phyloP scores from a whole-genome alignment of 2,888 invertebrate genomes.

The Thyatira batis region DNA sequence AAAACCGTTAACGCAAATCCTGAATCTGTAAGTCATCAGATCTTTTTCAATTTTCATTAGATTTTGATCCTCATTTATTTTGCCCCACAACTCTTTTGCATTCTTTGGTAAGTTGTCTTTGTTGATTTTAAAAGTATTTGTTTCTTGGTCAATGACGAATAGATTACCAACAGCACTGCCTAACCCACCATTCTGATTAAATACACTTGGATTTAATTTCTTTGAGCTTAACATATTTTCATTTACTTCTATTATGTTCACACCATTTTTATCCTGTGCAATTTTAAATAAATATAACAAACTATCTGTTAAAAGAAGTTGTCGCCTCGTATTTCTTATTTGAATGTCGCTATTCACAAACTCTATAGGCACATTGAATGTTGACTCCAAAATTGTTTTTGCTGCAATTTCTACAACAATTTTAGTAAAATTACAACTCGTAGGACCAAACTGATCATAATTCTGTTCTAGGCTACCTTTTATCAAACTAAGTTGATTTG shows the following conservation, averaged over 20 bases:
- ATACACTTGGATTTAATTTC: slow-evolving; percentile 27
- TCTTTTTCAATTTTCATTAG: background rate
- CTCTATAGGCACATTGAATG: slow-evolving; percentile 30
- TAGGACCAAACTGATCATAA: slow-evolving; percentile 19
- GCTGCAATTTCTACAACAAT: slow-evolving; percentile 28
- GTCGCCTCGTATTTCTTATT: slow-evolving; percentile 17
- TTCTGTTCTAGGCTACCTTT: slow-evolving; percentile 21
- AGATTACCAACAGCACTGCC: slow-evolving; percentile 47
- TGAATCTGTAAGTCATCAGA: background rate
- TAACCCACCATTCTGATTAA: slow-evolving; percentile 35
- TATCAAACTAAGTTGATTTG: slow-evolving; percentile 17
- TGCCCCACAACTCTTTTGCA: slow-evolving; percentile 28
- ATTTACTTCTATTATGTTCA: slow-evolving; percentile 15
- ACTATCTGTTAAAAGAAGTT: slow-evolving; percentile 19
- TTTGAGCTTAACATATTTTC: slow-evolving; percentile 27
- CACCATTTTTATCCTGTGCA: slow-evolving; percentile 15
- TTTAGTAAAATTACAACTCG: no score
- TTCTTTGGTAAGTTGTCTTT: slow-evolving; percentile 19
- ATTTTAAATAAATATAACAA: slow-evolving; percentile 7
- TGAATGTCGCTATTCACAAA: slow-evolving; percentile 43
- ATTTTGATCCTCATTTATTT: slow-evolving; percentile 11
- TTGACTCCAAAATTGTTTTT: slow-evolving; percentile 18
- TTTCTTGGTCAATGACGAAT: slow-evolving; percentile 25
- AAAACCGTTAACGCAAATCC: background rate
- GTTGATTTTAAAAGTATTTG: slow-evolving; percentile 31